Conservation (phyloP, 1,140 invertebrate species). For the Drosophila insularis region DNA sequence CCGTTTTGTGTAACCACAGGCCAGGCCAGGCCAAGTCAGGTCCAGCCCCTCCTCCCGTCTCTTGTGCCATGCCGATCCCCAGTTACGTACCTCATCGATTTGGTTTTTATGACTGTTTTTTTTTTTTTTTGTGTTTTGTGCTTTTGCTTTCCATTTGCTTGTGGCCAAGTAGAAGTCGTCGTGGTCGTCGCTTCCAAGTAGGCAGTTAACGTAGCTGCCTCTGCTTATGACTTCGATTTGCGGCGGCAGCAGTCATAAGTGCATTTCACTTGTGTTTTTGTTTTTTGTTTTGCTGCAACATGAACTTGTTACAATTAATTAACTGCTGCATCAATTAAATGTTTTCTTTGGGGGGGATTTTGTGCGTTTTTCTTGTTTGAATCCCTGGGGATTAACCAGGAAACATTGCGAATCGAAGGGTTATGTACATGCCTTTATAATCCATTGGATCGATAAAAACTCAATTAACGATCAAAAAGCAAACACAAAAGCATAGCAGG, state of each 20-base stretch:
- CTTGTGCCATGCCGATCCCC: neutral
- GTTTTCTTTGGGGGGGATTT: conserved; percentile 19
- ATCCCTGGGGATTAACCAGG: conserved; percentile 39
- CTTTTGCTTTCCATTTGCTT: conserved; percentile 3
- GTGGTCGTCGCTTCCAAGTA: conserved; percentile 1
- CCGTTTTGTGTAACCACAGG: conserved; percentile 62
- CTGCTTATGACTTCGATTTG: conserved; percentile 66
- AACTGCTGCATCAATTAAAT: conserved; percentile 77
- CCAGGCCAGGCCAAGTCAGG: conserved; percentile 1
- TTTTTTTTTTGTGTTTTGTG: conserved; percentile 17
- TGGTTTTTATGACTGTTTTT: conserved; percentile 38
- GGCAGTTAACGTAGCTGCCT: conserved; percentile 64
- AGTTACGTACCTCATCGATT: conserved; percentile 55
- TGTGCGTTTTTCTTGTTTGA: conserved; percentile 28
- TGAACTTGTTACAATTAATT: conserved; percentile 75
- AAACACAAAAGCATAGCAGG: neutral
- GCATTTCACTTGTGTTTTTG: conserved; percentile 40
- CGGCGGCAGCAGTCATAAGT: conserved; percentile 42
- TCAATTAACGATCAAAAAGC: conserved; percentile 57
- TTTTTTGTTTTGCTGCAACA: conserved; percentile 18
- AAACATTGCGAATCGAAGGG: conserved; percentile 3
- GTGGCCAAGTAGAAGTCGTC: neutral
- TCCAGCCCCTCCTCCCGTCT: conserved; percentile 16
- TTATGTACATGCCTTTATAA: conserved; percentile 36
- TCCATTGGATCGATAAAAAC: conserved; percentile 69